Percentiles rank a stretch among this genome's conserved stretches.
Conservation (phyloP, 2,113 vertebrate species). For the Tyto alba region DNA sequence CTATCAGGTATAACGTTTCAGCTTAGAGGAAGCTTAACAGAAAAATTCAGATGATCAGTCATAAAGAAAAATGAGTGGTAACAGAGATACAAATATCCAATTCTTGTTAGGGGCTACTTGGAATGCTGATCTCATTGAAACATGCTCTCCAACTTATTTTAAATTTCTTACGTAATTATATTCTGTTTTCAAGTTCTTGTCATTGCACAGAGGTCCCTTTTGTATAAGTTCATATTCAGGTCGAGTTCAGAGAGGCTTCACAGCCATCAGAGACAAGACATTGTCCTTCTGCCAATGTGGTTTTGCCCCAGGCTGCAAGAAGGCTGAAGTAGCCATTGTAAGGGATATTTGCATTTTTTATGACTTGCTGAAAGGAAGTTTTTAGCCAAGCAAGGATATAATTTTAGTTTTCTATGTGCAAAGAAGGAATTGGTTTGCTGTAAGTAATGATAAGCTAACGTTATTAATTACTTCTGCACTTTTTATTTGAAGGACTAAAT, state of each 20-base stretch:
- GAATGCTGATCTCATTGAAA: conserved; percentile 3
- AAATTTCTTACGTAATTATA: not conserved
- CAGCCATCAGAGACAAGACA: not conserved
- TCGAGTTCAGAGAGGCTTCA: not conserved
- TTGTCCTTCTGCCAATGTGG: not conserved
- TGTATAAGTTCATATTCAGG: not conserved
- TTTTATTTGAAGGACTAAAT: not conserved
- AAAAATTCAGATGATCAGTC: not conserved
- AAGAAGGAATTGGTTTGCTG: not conserved
- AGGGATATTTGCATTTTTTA: not conserved
- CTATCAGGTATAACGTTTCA: not conserved
- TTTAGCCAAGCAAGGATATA: not conserved
- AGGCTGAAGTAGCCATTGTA: not conserved
- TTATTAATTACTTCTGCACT: not conserved
- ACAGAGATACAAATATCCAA: not conserved
- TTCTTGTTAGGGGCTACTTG: not conserved
- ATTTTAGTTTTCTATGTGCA: not conserved
- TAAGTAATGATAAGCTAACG: not conserved
- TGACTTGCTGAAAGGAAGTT: not conserved
- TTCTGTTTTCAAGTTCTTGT: not conserved
- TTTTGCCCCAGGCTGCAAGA: not conserved
- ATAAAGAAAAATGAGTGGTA: not conserved
- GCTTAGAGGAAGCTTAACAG: not conserved
- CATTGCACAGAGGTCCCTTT: not conserved
- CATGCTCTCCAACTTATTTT: not conserved